phyloP scores from a whole-genome alignment of 2,113 vertebrate genomes.

The Hypocryptadius cinnamomeus region DNA sequence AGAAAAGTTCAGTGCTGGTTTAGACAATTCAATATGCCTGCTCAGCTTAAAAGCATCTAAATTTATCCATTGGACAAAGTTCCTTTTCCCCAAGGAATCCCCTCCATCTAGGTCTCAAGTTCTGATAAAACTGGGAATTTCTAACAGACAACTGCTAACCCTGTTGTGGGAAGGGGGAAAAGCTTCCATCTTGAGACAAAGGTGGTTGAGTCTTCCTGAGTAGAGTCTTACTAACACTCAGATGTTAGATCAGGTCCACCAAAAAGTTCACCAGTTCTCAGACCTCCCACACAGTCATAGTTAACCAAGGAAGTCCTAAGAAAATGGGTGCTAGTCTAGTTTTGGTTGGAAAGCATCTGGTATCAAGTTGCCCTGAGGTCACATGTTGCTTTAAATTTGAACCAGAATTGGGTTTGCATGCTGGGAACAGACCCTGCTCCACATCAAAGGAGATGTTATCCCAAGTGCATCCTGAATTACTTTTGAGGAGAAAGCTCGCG shows the following conservation, averaged over 20 bases:
- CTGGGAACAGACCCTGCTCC: not conserved
- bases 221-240: not conserved
- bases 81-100: not conserved
- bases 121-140: not conserved
- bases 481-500: not conserved
- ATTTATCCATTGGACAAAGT: not conserved
- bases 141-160: not conserved
- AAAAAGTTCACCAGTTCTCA: not conserved
- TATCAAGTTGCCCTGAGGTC: not conserved
- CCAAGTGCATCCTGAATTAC: not conserved
- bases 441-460: not conserved
- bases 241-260: not conserved
- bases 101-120: not conserved
- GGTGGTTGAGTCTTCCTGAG: not conserved
- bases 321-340: not conserved
- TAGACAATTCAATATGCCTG: not conserved
- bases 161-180: not conserved
- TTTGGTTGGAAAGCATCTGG: not conserved
- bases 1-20: not conserved
- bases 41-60: not conserved
- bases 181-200: not conserved
- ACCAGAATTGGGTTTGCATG: not conserved
- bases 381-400: not conserved
- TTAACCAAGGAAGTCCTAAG: not conserved
- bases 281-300: not conserved